phyloP scores from a whole-genome alignment of 1,140 invertebrate genomes.

The Drosophila lacertosa region DNA sequence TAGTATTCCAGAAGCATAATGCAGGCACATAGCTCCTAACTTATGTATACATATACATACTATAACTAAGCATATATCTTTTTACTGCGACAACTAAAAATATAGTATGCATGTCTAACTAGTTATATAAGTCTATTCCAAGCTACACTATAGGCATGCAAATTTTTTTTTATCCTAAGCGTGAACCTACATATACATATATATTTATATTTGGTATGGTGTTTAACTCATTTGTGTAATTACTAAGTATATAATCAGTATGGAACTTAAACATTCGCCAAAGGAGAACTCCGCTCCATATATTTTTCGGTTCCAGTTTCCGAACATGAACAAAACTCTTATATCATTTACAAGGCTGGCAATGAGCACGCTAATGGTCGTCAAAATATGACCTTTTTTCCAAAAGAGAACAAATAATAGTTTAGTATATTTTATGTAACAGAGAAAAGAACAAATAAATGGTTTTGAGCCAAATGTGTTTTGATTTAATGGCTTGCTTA shows the following conservation, averaged over 20 bases:
- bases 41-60: conserved; percentile 33
- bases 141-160: conserved; percentile 38
- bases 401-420: conserved; percentile 6
- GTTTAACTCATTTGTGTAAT: conserved; percentile 25
- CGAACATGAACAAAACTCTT: conserved; percentile 30
- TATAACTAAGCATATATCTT: conserved; percentile 28
- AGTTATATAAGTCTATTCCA: conserved; percentile 51
- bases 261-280: conserved; percentile 58
- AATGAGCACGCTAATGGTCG: conserved; percentile 12
- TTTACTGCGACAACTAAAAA: conserved; percentile 5
- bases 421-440: conserved; percentile 11
- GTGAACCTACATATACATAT: conserved; percentile 4
- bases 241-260: conserved; percentile 19
- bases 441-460: conserved; percentile 6
- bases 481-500: neutral
- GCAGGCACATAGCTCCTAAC: conserved; percentile 47
- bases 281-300: conserved; percentile 35
- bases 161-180: conserved; percentile 37
- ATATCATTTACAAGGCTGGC: conserved; percentile 49
- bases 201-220: conserved; percentile 24
- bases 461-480: neutral
- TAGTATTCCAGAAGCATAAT: conserved; percentile 69
- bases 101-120: conserved; percentile 5
- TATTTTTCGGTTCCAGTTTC: conserved; percentile 45
- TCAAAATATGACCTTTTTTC: conserved; percentile 2